Evolutionary conservation across 92 coral and sea anemone species (phyloP).

Genomic region (Actinostola sp.): DNA sequence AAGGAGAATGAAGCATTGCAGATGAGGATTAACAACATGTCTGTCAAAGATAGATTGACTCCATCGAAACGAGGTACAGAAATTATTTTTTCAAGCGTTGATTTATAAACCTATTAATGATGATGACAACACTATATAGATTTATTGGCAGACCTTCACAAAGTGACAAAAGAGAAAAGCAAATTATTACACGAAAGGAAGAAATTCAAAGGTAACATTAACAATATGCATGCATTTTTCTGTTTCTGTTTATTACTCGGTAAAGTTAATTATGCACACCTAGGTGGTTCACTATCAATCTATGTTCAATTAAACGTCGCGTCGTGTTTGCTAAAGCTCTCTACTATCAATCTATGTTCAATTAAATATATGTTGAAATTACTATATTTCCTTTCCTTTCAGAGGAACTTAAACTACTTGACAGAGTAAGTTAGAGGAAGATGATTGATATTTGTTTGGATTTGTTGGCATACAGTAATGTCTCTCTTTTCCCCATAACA

Average conservation of each 20-base stretch:
- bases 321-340: too few relatives aligned
- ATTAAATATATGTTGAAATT: neutral
- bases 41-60: conserved; percentile 64
- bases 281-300: too few relatives aligned
- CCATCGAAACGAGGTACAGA: conserved; percentile 79
- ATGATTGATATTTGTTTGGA: neutral
- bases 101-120: too few relatives aligned
- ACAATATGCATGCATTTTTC: too few relatives aligned
- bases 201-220: conserved; percentile 71
- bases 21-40: conserved; percentile 55
- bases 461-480: neutral
- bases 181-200: conserved; percentile 64
- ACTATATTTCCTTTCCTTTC: conserved; percentile 5
- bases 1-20: conserved; percentile 69
- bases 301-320: too few relatives aligned
- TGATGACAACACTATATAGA: conserved; percentile 34
- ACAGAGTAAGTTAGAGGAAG: conserved; percentile 57
- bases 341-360: too few relatives aligned
- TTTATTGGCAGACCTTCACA: conserved; percentile 74
- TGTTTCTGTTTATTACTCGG: too few relatives aligned
- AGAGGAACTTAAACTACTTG: conserved; percentile 86
- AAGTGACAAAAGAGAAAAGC: conserved; percentile 71
- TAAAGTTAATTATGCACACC: too few relatives aligned
- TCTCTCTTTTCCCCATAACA: neutral
- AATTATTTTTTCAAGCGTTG: neutral